Base-by-base conservation (phyloP, 2,113 vertebrate genomes). In the Tupaia chinensis region DNA sequence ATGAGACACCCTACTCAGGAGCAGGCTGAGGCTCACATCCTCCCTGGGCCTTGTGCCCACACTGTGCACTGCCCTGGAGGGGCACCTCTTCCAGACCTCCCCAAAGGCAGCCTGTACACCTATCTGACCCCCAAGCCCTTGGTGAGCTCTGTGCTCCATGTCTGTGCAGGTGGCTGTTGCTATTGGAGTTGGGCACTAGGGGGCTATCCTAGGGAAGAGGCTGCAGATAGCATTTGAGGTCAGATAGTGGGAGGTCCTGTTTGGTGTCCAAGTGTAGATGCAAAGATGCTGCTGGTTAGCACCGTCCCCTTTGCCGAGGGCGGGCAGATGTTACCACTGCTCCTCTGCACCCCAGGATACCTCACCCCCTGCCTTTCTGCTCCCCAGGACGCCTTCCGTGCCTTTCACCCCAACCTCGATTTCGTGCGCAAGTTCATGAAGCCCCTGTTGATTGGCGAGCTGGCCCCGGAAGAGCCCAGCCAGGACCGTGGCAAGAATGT, bases 401-500 rank as follows among this genome's bases (percentile, higher is more conserved):
- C 99, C 73, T 99, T 99, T 98, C 99, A 99, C n/a, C 99, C 99
- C 1, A 98, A 99, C 68, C 98, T 98, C 6, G 98, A 97, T 32
- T 99, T 99, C 58, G 99, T 99, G 82, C 96, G 98, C 63, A 99
- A 99, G 98, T 99, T 99, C 98, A 95, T 99, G 97, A 99, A 99
- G 98, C 99, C 99, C 0, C 96, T 99, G 93, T 98, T 99, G 93
- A 98, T 99, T 0, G 99, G 99, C 53, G 99, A 99, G 97, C 98
- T 99, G 56, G 99, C 99, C 22, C 98, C 99, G 0, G 98, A 99
- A 9, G 99, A 99, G 89, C 99, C 99, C 17, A 99, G 99, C 97
- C 99, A 99, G 61, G 99, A 99, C 96, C 97, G 97, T 0, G 98
- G 98, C 85, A 99, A 99, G 98, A 99, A 99, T 0, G 99, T 99